Percentiles rank a stretch among this genome's conserved stretches.
Conservation (phyloP, 1,140 invertebrate species). For the Holcopasites calliopsidis region DNA sequence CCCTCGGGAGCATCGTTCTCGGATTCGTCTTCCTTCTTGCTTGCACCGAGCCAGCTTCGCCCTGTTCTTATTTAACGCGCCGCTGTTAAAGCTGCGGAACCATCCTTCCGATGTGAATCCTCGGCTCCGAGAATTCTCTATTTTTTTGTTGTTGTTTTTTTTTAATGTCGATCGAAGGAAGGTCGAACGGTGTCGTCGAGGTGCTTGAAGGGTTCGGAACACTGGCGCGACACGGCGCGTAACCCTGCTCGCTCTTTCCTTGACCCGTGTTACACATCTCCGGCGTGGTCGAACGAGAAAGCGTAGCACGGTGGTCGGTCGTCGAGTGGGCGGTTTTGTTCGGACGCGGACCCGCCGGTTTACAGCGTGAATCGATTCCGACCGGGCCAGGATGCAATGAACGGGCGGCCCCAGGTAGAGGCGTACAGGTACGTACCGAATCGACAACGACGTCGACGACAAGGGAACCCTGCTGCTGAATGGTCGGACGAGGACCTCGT, state of each 20-base stretch:
- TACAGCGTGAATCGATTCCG: slow-evolving; percentile 34
- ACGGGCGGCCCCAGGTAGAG: slow-evolving; percentile 41
- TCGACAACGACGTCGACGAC: slow-evolving; percentile 46
- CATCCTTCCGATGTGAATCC: too few relatives aligned
- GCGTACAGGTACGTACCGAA: slow-evolving; percentile 51
- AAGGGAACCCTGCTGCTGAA: slow-evolving; percentile 58
- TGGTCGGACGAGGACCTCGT: slow-evolving; percentile 69
- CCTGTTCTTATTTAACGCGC: too few relatives aligned
- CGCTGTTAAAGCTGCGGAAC: too few relatives aligned
- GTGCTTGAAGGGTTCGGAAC: neutral
- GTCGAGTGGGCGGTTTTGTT: slow-evolving; percentile 50
- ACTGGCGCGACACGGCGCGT: slow-evolving; percentile 17
- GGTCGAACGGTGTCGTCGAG: neutral
- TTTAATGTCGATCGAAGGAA: neutral
- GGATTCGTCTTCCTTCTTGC: neutral
- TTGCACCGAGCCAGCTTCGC: neutral
- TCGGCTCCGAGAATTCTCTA: too few relatives aligned
- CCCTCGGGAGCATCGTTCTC: neutral
- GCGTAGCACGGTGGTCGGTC: slow-evolving; percentile 53
- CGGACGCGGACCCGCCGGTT: slow-evolving; percentile 27
- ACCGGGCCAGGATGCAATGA: slow-evolving; percentile 40
- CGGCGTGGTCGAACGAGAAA: slow-evolving; percentile 24
- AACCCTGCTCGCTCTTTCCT: slow-evolving; percentile 17
- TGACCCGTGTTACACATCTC: slow-evolving; percentile 28
- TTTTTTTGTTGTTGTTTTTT: neutral